phyloP scores from a whole-genome alignment of 2,888 invertebrate genomes.

The Eupithecia subfuscata region DNA sequence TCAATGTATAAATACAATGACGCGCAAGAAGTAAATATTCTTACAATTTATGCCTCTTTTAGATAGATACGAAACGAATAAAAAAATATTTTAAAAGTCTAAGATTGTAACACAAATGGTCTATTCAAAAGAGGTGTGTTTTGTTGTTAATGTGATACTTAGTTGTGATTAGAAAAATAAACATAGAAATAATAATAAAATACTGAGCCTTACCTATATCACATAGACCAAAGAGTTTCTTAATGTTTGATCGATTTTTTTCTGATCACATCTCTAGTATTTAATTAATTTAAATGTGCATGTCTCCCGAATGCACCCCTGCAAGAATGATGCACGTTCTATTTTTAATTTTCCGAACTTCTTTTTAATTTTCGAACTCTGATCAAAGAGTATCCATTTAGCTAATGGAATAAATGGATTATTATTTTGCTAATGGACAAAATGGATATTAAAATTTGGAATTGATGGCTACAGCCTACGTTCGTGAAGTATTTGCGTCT shows the following conservation, averaged over 20 bases:
- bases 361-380: slow-evolving; percentile 62
- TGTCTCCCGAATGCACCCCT: slow-evolving; percentile 81
- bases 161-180: slow-evolving; percentile 35
- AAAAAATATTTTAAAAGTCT: neutral
- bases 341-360: slow-evolving; percentile 61
- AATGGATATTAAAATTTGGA: slow-evolving; percentile 48
- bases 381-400: slow-evolving; percentile 72
- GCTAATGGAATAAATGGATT: slow-evolving; percentile 37
- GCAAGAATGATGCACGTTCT: slow-evolving; percentile 82
- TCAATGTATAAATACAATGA: neutral
- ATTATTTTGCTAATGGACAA: slow-evolving; percentile 53
- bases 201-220: too few relatives aligned
- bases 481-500: slow-evolving; percentile 17
- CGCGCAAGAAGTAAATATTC: slow-evolving; percentile 28
- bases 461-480: slow-evolving; percentile 51
- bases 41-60: slow-evolving; percentile 19
- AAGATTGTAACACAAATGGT: neutral
- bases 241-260: slow-evolving; percentile 34
- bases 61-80: neutral
- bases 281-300: slow-evolving; percentile 73
- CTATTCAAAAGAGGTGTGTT: slow-evolving; percentile 27
- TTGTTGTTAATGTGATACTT: slow-evolving; percentile 23
- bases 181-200: neutral
- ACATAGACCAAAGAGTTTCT: neutral
- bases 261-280: slow-evolving; percentile 57